A percentile compares a stretch with the other conserved stretches of the same genome.
Evolutionary conservation across 92 coral and sea anemone species (phyloP).

Genomic region (Heliopora coerulea): DNA sequence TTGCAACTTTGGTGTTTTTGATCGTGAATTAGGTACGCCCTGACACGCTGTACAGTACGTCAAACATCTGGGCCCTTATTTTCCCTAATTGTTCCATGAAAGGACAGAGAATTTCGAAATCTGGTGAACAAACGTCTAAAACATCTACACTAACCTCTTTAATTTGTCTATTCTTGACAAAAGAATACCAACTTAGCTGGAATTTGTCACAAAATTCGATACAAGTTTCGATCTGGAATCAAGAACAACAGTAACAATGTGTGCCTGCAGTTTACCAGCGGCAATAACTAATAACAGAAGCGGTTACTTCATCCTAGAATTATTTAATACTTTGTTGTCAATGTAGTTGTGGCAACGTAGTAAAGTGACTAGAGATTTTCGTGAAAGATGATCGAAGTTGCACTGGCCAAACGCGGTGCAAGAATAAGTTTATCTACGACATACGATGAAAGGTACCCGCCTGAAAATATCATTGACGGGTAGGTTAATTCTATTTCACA

Average conservation of each 20-base stretch:
- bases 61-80: too few species aligned
- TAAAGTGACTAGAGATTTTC: neutral
- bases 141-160: too few species aligned
- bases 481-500: constrained; percentile 41
- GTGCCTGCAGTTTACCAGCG: neutral
- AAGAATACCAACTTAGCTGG: too few species aligned
- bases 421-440: constrained; percentile 77
- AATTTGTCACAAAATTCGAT: too few species aligned
- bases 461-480: constrained; percentile 98
- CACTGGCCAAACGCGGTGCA: constrained; percentile 84
- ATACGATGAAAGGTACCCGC: constrained; percentile 80
- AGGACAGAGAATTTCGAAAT: too few species aligned
- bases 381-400: constrained; percentile 78
- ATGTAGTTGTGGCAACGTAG: neutral
- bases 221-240: too few species aligned
- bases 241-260: neutral
- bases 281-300: neutral
- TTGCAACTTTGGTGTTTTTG: too few species aligned
- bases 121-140: too few species aligned
- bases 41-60: too few species aligned
- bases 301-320: neutral
- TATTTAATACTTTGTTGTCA: neutral
- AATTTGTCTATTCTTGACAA: too few species aligned
- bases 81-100: too few species aligned
- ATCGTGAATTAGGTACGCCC: too few species aligned